Base-by-base conservation (phyloP, 2,888 invertebrate species). In the Ceraclea dissimilis region DNA sequence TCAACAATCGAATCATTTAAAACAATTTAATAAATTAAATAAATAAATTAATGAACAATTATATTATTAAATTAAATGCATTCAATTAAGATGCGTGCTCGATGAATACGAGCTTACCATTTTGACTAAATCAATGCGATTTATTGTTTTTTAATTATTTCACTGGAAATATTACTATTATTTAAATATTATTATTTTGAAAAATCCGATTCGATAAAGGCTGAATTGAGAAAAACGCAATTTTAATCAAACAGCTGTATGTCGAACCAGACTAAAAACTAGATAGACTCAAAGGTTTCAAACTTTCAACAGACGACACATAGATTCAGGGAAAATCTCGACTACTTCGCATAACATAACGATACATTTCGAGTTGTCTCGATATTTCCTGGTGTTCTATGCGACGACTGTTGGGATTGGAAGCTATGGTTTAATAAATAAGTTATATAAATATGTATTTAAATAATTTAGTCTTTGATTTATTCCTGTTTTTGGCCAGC, bases 401-500 rank as follows among this genome's bases (percentile, higher is more conserved):
- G 13, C 16, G 13, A 2, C 39, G 39, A 13, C 13, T 39, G 39
- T 39, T 39, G 39, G 13, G 39, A n/a, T 39, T 39, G 39, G 16
- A 39, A 39, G 39, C 16, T 39, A 16, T 16, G 39, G 39, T 39
- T 39, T 39, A n/a, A n/a, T 39, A 39, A 39, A 39, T 39, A 39
- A 39, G 16, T 39, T 8, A 39, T n/a, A n/a, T 39, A 39, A 13
- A n/a, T 39, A 39, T n/a, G 39, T 39, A 39, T n/a, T 39, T 39
- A 39, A 39, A 39, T 39, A 46, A n/a, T 20, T 46, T 46, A 46
- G 46, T 50, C 49, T 51, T 56, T 43, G 47, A 52, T 61, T 70
- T 72, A 62, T 70, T 69, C 62, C 66, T 67, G 63, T 71, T 74
- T n/a, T 71, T 85, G 81, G 58, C 85, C 88, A 66, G 76, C 82